Evolutionary conservation across 92 coral and sea anemone genomes (phyloP), one percentile per base, ranked within the genome.

Genomic region (Parazoanthus swiftii): DNA sequence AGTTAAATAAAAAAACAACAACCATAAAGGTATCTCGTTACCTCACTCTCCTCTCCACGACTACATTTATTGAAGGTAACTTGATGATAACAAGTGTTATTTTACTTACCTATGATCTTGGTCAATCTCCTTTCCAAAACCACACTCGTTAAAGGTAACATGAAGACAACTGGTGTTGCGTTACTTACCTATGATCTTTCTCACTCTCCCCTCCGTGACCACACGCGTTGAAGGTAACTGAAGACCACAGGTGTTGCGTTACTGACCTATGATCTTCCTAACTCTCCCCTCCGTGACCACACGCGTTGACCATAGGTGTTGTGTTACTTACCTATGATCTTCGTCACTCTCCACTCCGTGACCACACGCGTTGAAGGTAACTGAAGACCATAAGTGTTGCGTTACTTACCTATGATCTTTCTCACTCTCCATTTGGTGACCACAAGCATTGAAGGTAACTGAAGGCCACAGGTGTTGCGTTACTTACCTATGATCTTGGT

Each of bases 161-260:
- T 46, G 11, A 46, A 46, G 51, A 46, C 51, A 46, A 46, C 11
- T 4, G 4, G 63, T 77, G 50, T 44, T 46, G 81, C 36, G 66
- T 75, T 78, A 81, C 86, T 29, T n/a, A 94, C 95, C 98, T 88
- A 79, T 93, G 16, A 91, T 35, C 85, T 86, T 88, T 8, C 65
- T 74, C 4, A 92, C 90, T 59, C 92, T 88, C 71, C 97, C 95
- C 70, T 89, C 85, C 18, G 76, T 54, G 77, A 92, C 65, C 77
- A 88, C 81, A 67, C 74, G 18, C 43, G 79, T 85, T n/a, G 95
- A 70, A 5, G 99, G 98, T 86, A 97, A 78, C 74, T 50, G 81
- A 97, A 92, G 74, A 97, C 1, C 1, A 51, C 16, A 11, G 15
- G 58, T 51, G 58, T 51, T 51, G 51, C 51, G 51, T 46, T 46